Percentiles rank a stretch among this genome's conserved stretches.
phyloP scores from a whole-genome alignment of 2,113 vertebrate species.

The Percopsis transmontana region DNA sequence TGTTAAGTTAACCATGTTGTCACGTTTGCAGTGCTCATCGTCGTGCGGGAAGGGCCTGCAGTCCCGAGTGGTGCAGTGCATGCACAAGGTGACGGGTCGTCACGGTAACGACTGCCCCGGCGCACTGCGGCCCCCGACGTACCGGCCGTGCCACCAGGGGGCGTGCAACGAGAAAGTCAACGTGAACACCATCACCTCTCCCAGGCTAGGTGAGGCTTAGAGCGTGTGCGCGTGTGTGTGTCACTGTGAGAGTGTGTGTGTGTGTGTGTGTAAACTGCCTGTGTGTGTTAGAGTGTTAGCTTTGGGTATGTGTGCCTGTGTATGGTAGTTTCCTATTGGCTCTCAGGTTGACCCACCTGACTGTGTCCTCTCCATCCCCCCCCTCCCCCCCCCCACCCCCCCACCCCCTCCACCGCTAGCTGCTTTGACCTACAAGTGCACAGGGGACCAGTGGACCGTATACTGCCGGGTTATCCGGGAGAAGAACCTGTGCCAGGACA shows the following conservation, averaged over 20 bases:
- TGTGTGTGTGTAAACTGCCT: neutral
- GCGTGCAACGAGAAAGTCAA: conserved; percentile 88
- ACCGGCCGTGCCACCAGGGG: conserved; percentile 89
- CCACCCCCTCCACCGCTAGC: conserved; percentile 71
- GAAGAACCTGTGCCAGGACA: conserved; percentile 94
- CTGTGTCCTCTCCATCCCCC: neutral
- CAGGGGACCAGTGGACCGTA: conserved; percentile 93
- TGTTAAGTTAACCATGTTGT: too few species aligned
- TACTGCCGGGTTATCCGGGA: conserved; percentile 92
- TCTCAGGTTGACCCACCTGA: too few species aligned
- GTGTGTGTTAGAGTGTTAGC: neutral
- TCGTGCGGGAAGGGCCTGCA: conserved; percentile 95
- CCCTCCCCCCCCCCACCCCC: neutral
- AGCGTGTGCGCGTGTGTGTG: neutral
- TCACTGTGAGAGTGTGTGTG: neutral
- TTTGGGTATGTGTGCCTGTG: neutral
- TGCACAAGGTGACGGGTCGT: conserved; percentile 94
- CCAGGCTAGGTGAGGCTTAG: conserved; percentile 86
- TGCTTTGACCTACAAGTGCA: conserved; percentile 93
- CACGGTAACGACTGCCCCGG: conserved; percentile 88
- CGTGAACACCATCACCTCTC: conserved; percentile 95
- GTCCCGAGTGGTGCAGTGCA: conserved; percentile 96
- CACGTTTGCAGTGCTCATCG: conserved; percentile 85
- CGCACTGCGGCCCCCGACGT: conserved; percentile 84
- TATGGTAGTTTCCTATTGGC: too few species aligned